Base-by-base conservation (phyloP, 1,140 invertebrate species). In the Cardiocondyla obscurior region DNA sequence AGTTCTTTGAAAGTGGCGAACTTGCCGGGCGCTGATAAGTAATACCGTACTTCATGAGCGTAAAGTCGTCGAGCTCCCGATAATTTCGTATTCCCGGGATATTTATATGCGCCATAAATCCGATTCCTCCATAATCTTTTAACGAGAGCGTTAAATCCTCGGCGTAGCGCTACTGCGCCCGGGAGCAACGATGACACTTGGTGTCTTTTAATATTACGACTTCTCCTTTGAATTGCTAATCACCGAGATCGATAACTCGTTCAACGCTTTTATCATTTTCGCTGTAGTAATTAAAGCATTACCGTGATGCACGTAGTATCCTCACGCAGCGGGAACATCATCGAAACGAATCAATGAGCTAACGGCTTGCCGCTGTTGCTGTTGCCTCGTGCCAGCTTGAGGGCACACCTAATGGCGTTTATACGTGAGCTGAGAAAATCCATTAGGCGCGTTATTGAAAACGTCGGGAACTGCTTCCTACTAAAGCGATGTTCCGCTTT, bases 361-460 rank as follows among this genome's bases (percentile, higher is more conserved):
- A 58, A 67, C 69, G 19, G 42, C 28, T 72, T 60, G 36, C 19
- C 65, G 22, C 44, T 39, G 39, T 22, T 62, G 22, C 25, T 55
- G 30, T 16, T 55, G 39, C 55, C 76, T 81, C 64, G 36, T 53
- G 60, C 39, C 16, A 42, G 16, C 55, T 57, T 76, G 81, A 74
- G 81, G 39, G 44, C 42, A 64, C 39, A 82, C 30, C 49, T 88
- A 85, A 88, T 72, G 74, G 74, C 51, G 60, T 82, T 83, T 73
- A 72, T 74, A 88, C 87, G 87, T 85, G 85, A 87, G 87, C 73
- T 65, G 79, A 77, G 87, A 73, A 84, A 85, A 87, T 87, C 77
- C 62, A 79, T 84, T 58, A 67, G 82, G 65, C 25, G 33, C 55
- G 77, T 87, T 88, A 88, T 88, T 85, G 86, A 82, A 82, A 88